Conservation (phyloP, 2,113 vertebrate genomes). For the cattle (Bos taurus) region DNA sequence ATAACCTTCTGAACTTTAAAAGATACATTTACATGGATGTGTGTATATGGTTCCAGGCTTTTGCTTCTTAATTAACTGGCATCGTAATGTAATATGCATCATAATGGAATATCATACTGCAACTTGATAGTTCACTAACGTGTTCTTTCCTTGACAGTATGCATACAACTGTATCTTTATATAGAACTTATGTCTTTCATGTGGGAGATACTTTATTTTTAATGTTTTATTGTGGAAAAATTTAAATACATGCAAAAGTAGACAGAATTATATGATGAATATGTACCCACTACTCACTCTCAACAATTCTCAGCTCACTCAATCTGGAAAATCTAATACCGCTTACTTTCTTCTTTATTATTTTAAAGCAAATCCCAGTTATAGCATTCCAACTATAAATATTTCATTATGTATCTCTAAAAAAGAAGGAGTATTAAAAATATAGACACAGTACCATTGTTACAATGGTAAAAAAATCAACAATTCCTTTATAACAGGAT, state of each 20-base stretch:
- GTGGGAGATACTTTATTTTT: background rate
- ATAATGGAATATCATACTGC: background rate
- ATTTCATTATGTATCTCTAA: background rate
- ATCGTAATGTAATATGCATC: background rate
- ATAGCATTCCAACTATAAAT: background rate
- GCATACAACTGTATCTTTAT: background rate
- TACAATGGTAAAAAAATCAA: background rate
- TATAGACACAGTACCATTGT: background rate
- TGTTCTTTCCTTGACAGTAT: background rate
- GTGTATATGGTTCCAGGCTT: background rate
- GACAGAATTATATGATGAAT: background rate
- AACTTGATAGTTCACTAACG: background rate
- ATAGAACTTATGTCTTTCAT: background rate
- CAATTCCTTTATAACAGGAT: background rate
- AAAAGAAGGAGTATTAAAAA: background rate
- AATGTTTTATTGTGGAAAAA: background rate
- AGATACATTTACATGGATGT: background rate
- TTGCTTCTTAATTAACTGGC: background rate
- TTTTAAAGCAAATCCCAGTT: background rate
- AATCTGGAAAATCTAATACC: background rate
- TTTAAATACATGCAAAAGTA: background rate
- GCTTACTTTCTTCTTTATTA: background rate
- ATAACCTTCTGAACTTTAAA: background rate
- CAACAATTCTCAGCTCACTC: background rate
- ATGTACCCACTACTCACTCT: background rate